Percentiles rank a stretch among this genome's conserved stretches.
Evolutionary conservation across 2,888 invertebrate genomes (phyloP).

Genomic region (Drosophila quinaria): DNA sequence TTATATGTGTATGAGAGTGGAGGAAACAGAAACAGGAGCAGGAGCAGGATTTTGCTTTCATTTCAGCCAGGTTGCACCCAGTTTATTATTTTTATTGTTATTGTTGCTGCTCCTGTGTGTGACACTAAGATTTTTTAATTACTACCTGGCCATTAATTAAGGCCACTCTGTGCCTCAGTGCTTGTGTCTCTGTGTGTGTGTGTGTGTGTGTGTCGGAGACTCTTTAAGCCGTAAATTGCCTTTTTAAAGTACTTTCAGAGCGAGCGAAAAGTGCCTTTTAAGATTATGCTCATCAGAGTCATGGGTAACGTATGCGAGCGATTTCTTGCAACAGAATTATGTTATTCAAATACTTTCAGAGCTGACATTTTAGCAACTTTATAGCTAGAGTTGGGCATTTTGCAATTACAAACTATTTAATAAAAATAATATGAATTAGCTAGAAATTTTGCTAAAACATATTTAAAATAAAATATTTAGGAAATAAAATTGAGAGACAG

Average conservation of each 20-base stretch:
- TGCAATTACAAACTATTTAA: too few species aligned
- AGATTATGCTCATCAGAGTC: not conserved
- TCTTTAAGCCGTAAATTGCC: conserved; percentile 7
- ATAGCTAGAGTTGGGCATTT: not conserved
- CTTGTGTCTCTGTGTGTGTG: not conserved
- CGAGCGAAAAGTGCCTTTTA: not conserved
- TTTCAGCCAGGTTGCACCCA: conserved; percentile 37
- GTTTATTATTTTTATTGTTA: conserved; percentile 37
- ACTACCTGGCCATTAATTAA: conserved; percentile 54
- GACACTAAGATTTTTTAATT: conserved; percentile 56
- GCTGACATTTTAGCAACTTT: not conserved
- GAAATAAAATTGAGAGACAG: too few species aligned
- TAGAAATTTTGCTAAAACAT: too few species aligned
- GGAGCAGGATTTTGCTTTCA: conserved; percentile 32
- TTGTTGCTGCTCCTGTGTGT: conserved; percentile 13
- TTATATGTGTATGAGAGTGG: conserved; percentile 3
- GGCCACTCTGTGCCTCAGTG: conserved; percentile 8
- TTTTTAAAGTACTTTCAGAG: conserved; percentile 28
- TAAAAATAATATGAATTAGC: too few species aligned
- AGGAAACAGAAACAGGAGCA: conserved; percentile 27
- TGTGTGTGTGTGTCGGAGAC: not conserved
- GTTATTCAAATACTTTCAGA: not conserved
- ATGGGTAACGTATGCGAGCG: not conserved
- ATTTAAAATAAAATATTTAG: too few species aligned
- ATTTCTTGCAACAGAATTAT: not conserved